A percentile compares a stretch with the other conserved stretches of the same genome.
Conservation (phyloP, 2,797 vertebrate species). For the Sphaeramia orbicularis region DNA sequence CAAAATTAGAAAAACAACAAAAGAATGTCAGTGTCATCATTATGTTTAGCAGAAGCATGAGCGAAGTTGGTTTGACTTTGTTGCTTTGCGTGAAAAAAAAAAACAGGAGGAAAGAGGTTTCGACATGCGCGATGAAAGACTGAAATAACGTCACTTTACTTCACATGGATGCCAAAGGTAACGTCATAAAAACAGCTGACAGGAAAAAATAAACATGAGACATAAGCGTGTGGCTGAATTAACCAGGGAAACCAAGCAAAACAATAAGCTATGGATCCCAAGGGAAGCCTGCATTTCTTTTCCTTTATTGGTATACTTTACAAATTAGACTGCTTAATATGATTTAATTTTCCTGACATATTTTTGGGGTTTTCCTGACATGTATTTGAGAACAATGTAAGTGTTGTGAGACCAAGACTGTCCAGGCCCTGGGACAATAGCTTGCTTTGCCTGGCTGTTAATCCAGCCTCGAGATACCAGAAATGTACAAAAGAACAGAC, state of each 20-base stretch:
- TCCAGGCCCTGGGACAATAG: no score
- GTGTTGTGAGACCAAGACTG: no score
- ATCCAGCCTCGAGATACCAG: slow-evolving; percentile 21
- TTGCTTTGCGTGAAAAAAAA: slow-evolving; percentile 19
- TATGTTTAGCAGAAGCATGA: slow-evolving; percentile 8
- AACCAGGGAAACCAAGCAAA: not conserved
- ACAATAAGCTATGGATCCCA: not conserved
- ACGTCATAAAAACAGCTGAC: not conserved
- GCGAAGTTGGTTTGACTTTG: not conserved
- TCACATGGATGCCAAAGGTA: slow-evolving; percentile 8
- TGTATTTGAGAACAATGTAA: no score
- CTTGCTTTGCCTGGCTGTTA: not conserved
- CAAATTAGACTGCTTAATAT: no score
- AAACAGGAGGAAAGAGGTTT: not conserved
- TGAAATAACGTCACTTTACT: not conserved
- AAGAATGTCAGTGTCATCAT: not conserved
- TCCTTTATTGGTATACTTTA: no score
- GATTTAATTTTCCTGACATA: no score
- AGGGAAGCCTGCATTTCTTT: no score
- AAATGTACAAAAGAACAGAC: not conserved
- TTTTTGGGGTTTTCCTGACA: no score
- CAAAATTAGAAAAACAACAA: slow-evolving; percentile 4
- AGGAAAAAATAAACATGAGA: not conserved
- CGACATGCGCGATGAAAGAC: slow-evolving; percentile 4
- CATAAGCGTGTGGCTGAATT: slow-evolving; percentile 13